Conservation (phyloP, 2,888 invertebrate species). For the Ypsolopha scabrella region DNA sequence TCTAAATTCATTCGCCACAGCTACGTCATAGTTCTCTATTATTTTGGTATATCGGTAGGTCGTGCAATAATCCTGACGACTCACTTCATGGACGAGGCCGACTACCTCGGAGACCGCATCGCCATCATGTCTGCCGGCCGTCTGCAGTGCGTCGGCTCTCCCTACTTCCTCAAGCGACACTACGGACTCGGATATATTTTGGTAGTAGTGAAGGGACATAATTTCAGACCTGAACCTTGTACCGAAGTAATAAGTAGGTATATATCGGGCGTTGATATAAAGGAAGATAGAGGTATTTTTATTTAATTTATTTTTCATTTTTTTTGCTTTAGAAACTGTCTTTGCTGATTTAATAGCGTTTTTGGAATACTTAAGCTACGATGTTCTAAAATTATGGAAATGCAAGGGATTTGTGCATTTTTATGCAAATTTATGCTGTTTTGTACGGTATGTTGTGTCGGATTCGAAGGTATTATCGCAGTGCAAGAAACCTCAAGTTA, state of each 20-base stretch:
- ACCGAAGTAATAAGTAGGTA: conserved; percentile 72
- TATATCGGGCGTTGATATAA: conserved; percentile 74
- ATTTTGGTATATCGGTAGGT: conserved; percentile 53
- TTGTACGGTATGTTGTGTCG: no score
- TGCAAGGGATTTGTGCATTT: no score
- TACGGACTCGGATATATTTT: conserved; percentile 77
- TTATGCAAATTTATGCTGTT: no score
- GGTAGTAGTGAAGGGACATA: not conserved
- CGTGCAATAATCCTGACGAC: conserved; percentile 86
- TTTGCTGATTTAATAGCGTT: no score
- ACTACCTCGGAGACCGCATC: conserved; percentile 86
- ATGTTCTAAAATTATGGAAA: no score
- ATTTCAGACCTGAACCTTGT: conserved; percentile 20
- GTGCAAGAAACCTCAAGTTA: no score
- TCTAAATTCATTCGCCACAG: no score
- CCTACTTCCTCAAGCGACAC: conserved; percentile 84
- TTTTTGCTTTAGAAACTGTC: no score
- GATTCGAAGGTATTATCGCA: no score
- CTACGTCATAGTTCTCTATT: no score
- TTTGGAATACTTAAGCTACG: no score
- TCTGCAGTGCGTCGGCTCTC: conserved; percentile 84
- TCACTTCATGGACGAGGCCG: conserved; percentile 94
- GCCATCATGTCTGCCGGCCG: conserved; percentile 89
- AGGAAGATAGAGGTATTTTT: conserved; percentile 68
- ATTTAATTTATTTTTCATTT: no score